Conservation (phyloP, 2,113 vertebrate species). For the Stigmatopora argus region DNA sequence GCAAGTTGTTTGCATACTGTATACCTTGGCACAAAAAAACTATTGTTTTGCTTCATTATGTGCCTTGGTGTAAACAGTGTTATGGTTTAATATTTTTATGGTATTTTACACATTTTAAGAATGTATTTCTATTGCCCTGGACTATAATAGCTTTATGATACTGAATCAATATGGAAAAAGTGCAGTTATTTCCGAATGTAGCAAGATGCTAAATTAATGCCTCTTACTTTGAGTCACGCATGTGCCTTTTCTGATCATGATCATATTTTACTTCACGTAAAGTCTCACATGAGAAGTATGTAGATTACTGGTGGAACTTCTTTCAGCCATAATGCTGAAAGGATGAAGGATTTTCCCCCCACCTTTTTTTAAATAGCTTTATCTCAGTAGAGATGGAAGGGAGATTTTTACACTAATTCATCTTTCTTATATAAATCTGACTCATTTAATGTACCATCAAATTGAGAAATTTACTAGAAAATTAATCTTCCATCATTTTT, state of each 20-base stretch:
- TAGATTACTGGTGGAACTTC: constrained; percentile 35
- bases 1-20: constrained; percentile 1
- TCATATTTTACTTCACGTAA: constrained; percentile 37
- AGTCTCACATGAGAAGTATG: constrained; percentile 39
- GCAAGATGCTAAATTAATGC: constrained; percentile 3
- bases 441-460: constrained; percentile 48
- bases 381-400: constrained; percentile 21
- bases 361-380: constrained; percentile 5
- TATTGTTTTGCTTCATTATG: constrained; percentile 48
- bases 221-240: neutral
- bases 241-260: constrained; percentile 27
- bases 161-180: constrained; percentile 44
- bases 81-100: constrained; percentile 57
- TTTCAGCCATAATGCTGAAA: constrained; percentile 22
- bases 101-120: constrained; percentile 34
- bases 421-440: constrained; percentile 41
- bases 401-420: constrained; percentile 57
- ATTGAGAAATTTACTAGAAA: constrained; percentile 35
- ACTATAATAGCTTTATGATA: constrained; percentile 50
- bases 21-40: constrained; percentile 36
- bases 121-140: constrained; percentile 48
- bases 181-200: constrained; percentile 22
- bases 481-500: constrained; percentile 36
- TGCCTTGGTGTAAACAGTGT: constrained; percentile 72
- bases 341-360: constrained; percentile 33